Conservation (phyloP, 2,888 invertebrate genomes). For the Polydrusus tereticollis region DNA sequence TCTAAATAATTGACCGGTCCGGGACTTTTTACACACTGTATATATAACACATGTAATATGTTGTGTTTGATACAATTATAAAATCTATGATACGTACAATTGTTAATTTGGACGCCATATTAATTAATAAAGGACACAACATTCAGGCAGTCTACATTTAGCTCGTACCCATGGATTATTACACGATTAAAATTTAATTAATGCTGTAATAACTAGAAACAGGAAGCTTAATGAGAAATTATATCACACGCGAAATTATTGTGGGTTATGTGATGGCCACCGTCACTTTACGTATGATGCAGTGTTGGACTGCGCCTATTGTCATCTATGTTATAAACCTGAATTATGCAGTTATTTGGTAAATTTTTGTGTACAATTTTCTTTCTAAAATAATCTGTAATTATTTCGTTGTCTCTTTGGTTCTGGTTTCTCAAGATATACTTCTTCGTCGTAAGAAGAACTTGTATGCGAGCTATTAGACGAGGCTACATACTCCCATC, state of each 20-base stretch:
- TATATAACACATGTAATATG: not conserved
- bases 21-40: too few relatives aligned
- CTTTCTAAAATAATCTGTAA: too few relatives aligned
- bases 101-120: not conserved
- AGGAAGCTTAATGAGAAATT: constrained; percentile 42
- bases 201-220: constrained; percentile 23
- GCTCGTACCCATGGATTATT: constrained; percentile 19
- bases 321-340: not conserved
- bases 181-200: constrained; percentile 38
- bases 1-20: too few relatives aligned
- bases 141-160: constrained; percentile 11
- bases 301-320: constrained; percentile 5
- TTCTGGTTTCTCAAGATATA: too few relatives aligned
- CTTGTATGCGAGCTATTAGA: too few relatives aligned
- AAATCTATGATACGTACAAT: not conserved
- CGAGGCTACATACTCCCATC: too few relatives aligned
- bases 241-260: constrained; percentile 35
- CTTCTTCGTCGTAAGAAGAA: too few relatives aligned
- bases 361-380: too few relatives aligned
- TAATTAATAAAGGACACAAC: constrained; percentile 31
- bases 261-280: constrained; percentile 32
- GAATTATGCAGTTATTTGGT: too few relatives aligned
- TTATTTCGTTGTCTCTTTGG: too few relatives aligned
- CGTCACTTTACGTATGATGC: not conserved
- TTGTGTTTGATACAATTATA: constrained; percentile 22